Base-by-base conservation (phyloP, 1,140 invertebrate genomes). In the Chlorops oryzae region DNA sequence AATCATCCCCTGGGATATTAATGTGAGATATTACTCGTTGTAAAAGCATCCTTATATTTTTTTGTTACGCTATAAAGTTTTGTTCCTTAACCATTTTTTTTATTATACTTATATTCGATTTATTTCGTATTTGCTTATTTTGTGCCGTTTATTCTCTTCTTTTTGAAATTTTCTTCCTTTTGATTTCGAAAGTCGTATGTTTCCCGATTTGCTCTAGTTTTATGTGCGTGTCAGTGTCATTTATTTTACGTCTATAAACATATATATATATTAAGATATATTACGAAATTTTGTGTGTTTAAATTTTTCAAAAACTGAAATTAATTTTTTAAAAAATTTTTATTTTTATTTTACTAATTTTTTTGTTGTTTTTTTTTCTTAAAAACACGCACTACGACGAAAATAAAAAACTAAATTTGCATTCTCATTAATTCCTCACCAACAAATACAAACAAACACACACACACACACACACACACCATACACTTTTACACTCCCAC, bases 371-470 rank as follows among this genome's bases (percentile, higher is more conserved):
- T 32, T 39, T 15, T 17, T 10, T 34, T 46, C 3, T 7, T 28
- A 24, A 44, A 44, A 34, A 46, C 28, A 45, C n/a, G 13, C 35
- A 47, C 35, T 20, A 13, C 17, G 20, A 38, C 39, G 20, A 27
- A 48, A 34, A 25, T 20, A 40, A 51, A 38, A 45, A 39, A 40
- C 28, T 17, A 28, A 49, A 27, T 22, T 47, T n/a, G 18, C 24
- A 51, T 34, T 25, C 21, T n/a, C 17, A 39, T 23, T 34, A 12
- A 24, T 45, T 32, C 7, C 2, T n/a, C 6, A 18, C 17, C 13
- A 44, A 52, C 22, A 51, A 48, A 59, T 51, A 45, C 49, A 43
- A 45, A 54, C 47, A 52, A 43, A 54, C 45, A 50, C 39, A 55
- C 42, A 54, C 41, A 17, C 22, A 41, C 27, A 53, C 32, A 58